Percentiles rank a stretch among this genome's conserved stretches.
phyloP scores from a whole-genome alignment of 2,113 vertebrate species.

The Sander lucioperca region DNA sequence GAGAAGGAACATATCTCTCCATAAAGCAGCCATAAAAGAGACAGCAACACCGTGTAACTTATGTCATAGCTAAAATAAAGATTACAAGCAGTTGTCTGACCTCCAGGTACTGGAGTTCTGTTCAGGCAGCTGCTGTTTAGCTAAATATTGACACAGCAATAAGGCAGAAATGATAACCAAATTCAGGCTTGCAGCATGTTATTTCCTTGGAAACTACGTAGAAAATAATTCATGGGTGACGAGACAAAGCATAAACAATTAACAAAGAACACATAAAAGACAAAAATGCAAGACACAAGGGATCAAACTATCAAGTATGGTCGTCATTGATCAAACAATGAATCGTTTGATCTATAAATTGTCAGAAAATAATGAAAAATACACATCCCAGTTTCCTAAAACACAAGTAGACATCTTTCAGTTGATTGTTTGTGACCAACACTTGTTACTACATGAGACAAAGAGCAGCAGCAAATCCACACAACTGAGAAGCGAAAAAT shows the following conservation, averaged over 20 bases:
- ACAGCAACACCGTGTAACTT: not conserved
- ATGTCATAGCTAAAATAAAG: not conserved
- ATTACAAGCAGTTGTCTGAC: not conserved
- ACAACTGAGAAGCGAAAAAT: no score
- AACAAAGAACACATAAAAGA: not conserved
- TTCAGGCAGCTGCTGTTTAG: not conserved
- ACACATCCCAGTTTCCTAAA: not conserved
- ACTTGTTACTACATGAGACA: no score
- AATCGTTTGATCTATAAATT: not conserved
- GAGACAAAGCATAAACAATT: not conserved
- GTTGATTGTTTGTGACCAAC: no score
- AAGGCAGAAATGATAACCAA: not conserved
- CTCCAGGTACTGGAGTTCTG: not conserved
- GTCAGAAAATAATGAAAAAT: not conserved
- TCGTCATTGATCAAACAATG: not conserved
- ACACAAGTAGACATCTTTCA: not conserved
- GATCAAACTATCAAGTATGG: not conserved
- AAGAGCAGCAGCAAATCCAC: no score
- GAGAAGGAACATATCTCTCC: not conserved
- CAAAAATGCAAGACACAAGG: not conserved
- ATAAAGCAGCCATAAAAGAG: not conserved
- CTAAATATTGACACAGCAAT: slow-evolving; percentile 64
- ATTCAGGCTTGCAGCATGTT: not conserved
- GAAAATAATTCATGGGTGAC: not conserved
- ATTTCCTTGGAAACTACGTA: not conserved